These are phyloP conservation scores for Gorsachius magnificus DNA, from an alignment of 2,797 vertebrate genomes.

Conservation along the genomic window DNA sequence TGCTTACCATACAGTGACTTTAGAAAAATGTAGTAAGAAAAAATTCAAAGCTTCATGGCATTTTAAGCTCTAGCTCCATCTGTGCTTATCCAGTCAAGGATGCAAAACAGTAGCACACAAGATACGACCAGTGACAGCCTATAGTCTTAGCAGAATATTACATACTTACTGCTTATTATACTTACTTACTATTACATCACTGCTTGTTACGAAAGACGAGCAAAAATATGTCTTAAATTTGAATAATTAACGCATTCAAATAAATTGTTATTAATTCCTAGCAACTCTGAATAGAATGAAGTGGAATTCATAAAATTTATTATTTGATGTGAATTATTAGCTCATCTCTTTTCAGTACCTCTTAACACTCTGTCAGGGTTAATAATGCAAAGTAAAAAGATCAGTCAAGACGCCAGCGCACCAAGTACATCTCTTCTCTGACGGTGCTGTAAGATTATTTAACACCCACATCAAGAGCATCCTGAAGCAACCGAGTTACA, in stretches of 20 bases:
- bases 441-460: neutral
- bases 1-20: neutral
- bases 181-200: too few species aligned
- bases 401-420: neutral
- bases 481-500: neutral
- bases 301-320: neutral
- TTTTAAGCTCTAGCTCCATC: constrained; percentile 12
- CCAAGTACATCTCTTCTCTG: neutral
- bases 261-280: neutral
- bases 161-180: too few species aligned
- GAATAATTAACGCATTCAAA: constrained; percentile 25
- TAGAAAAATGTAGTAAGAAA: neutral
- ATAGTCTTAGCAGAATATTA: neutral
- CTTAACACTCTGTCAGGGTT: neutral
- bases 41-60: neutral
- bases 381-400: constrained; percentile 11
- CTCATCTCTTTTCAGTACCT: neutral
- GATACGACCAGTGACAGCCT: neutral
- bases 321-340: neutral
- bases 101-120: neutral
- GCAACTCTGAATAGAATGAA: neutral
- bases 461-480: neutral
- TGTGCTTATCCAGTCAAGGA: neutral
- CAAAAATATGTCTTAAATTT: neutral
- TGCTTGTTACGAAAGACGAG: neutral